These are phyloP conservation scores for Liolophura sinensis DNA, from an alignment of 1,140 invertebrate species.

Conservation along the genomic window DNA sequence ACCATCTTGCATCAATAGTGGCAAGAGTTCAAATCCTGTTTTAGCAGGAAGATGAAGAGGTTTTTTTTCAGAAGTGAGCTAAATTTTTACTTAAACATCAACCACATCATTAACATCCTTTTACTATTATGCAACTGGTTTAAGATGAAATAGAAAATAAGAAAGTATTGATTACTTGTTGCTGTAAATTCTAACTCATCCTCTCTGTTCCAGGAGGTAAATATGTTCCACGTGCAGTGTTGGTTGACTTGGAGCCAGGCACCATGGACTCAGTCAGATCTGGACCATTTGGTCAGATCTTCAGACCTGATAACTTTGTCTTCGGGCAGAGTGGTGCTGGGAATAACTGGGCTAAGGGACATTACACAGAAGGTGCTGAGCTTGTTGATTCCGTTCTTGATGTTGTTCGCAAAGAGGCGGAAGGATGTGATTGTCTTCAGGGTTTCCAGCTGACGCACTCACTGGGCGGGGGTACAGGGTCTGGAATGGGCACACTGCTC, in stretches of 20 bases:
- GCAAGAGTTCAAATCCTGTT: too few species aligned
- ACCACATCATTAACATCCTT: too few species aligned
- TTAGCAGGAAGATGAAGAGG: too few species aligned
- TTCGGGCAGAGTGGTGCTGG: slow-evolving; percentile 67
- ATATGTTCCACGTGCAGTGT: slow-evolving; percentile 88
- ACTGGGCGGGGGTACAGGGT: slow-evolving; percentile 64
- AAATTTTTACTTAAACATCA: too few species aligned
- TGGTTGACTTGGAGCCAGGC: slow-evolving; percentile 89
- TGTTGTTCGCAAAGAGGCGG: slow-evolving; percentile 82
- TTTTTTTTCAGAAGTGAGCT: too few species aligned
- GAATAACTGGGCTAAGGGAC: slow-evolving; percentile 90
- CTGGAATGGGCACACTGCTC: slow-evolving; percentile 66
- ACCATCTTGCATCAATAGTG: too few species aligned
- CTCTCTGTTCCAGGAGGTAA: slow-evolving; percentile 65
- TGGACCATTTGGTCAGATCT: slow-evolving; percentile 78
- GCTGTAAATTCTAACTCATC: not conserved
- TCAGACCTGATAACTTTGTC: slow-evolving; percentile 64
- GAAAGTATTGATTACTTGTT: too few species aligned
- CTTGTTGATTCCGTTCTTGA: slow-evolving; percentile 79
- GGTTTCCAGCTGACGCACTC: slow-evolving; percentile 78
- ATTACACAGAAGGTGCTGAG: slow-evolving; percentile 92
- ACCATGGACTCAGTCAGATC: slow-evolving; percentile 92
- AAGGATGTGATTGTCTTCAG: slow-evolving; percentile 80
- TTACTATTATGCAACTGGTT: too few species aligned
- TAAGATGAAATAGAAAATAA: too few species aligned